These are phyloP conservation scores for Alauda arvensis DNA, from an alignment of 2,797 vertebrate genomes.

Conservation along the genomic window DNA sequence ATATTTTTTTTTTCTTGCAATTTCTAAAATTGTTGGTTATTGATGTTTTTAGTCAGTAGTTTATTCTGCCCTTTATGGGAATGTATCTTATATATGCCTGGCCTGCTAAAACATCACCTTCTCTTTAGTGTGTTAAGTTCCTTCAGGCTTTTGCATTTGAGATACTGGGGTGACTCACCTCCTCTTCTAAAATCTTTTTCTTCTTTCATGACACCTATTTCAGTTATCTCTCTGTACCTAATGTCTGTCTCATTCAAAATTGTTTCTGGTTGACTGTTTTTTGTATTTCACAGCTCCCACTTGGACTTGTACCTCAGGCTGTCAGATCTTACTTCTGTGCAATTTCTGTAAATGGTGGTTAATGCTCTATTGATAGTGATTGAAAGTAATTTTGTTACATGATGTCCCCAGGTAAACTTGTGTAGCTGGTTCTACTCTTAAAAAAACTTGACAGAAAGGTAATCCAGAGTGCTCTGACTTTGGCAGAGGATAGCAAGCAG, in stretches of 20 bases:
- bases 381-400: neutral
- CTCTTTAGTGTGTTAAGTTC: neutral
- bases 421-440: neutral
- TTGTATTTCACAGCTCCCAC: neutral
- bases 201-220: neutral
- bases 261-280: neutral
- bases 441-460: neutral
- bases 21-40: neutral
- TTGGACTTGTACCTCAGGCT: neutral
- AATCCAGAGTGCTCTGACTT: neutral
- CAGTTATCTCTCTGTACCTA: neutral
- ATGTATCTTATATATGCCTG: rapidly evolving
- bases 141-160: neutral
- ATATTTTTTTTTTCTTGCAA: neutral
- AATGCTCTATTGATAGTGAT: neutral
- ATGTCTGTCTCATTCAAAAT: neutral
- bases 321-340: neutral
- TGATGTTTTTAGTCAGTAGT: neutral
- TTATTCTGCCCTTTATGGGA: neutral
- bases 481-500: neutral
- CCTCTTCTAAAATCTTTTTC: neutral
- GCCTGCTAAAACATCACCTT: neutral
- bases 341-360: neutral
- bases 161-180: neutral
- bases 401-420: neutral